phyloP scores from a whole-genome alignment of 2,888 invertebrate genomes.

The Endotricha flammealis region DNA sequence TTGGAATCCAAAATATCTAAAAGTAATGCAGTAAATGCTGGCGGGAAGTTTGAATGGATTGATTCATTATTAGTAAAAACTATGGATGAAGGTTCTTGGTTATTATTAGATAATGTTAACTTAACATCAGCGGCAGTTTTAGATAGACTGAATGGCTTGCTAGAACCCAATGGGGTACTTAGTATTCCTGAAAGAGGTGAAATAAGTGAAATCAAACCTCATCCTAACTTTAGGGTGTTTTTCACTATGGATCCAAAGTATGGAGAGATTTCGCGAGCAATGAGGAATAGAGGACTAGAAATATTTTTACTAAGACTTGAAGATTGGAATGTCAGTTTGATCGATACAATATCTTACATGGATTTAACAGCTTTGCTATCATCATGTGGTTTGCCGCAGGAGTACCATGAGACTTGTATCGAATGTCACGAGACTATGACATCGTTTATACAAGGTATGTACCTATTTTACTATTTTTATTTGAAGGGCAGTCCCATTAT shows the following conservation, averaged over 20 bases:
- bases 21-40: conserved; percentile 83
- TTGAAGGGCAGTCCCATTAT: too few species aligned
- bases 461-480: too few species aligned
- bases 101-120: conserved; percentile 95
- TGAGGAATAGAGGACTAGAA: conserved; percentile 98
- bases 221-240: conserved; percentile 94
- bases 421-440: conserved; percentile 60
- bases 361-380: conserved; percentile 63
- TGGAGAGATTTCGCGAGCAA: conserved; percentile 98
- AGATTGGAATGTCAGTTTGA: conserved; percentile 43
- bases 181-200: conserved; percentile 95
- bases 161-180: conserved; percentile 95
- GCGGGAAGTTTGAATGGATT: conserved; percentile 96
- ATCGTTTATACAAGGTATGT: conserved; percentile 64
- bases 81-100: conserved; percentile 88
- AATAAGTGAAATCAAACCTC: conserved; percentile 87
- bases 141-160: conserved; percentile 95
- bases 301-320: conserved; percentile 74
- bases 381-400: conserved; percentile 55
- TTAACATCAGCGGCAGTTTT: conserved; percentile 97
- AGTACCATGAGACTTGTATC: conserved; percentile 53
- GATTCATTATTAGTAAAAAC: conserved; percentile 93
- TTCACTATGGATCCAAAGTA: conserved; percentile 96
- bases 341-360: conserved; percentile 54
- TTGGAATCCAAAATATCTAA: conserved; percentile 62